phyloP scores from a whole-genome alignment of 2,888 invertebrate species.

The Adelognathus sp. region DNA sequence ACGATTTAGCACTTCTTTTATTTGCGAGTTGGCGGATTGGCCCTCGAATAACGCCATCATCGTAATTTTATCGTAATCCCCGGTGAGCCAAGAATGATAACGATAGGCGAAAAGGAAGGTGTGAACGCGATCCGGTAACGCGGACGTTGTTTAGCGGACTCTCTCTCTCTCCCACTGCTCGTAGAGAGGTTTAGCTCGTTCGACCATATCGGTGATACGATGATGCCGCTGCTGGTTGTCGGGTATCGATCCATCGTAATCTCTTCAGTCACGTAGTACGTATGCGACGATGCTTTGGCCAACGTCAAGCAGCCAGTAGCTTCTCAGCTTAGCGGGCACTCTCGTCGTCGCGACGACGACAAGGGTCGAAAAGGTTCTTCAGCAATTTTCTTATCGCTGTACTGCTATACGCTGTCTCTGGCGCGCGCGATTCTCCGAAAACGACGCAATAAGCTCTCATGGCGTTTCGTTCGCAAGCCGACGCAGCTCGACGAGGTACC shows the following conservation, averaged over 20 bases:
- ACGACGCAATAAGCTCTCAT: constrained; percentile 50
- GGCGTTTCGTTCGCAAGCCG: constrained; percentile 12
- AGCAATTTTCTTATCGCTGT: constrained; percentile 53
- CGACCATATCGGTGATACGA: constrained; percentile 49
- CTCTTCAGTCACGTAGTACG: constrained; percentile 39
- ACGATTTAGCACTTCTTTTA: too few species aligned
- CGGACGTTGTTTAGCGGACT: constrained; percentile 16
- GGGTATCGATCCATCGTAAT: constrained; percentile 47
- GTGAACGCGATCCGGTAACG: constrained; percentile 26
- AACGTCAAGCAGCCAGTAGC: background rate
- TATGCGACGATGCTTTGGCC: constrained; percentile 36
- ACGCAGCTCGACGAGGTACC: too few species aligned
- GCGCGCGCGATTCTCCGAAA: constrained; percentile 50
- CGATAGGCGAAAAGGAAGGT: constrained; percentile 18
- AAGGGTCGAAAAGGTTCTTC: constrained; percentile 52
- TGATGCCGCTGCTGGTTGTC: constrained; percentile 24
- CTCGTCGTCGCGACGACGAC: constrained; percentile 9
- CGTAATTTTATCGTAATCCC: constrained; percentile 36
- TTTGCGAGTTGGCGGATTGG: too few species aligned
- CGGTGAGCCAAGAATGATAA: constrained; percentile 20
- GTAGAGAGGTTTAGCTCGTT: constrained; percentile 27
- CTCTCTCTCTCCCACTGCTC: background rate
- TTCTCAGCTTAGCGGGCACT: background rate
- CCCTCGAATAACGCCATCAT: too few species aligned
- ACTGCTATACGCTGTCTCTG: constrained; percentile 21